Conservation (phyloP, 1,140 invertebrate species). For the Lethrus apterus region DNA sequence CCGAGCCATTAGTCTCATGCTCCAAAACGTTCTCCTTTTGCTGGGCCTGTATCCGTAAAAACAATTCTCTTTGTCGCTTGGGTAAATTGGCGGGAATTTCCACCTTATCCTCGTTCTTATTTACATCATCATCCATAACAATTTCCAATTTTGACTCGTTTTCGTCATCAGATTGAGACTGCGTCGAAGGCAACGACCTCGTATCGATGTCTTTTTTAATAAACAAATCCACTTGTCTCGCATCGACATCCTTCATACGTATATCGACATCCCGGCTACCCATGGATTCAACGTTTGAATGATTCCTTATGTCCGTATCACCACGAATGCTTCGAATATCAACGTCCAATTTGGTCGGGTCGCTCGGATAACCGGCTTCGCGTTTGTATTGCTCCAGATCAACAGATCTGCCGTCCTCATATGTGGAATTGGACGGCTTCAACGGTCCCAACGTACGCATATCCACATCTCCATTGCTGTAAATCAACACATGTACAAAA, state of each 20-base stretch:
- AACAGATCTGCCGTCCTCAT: slow-evolving; percentile 3
- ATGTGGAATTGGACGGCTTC: background rate
- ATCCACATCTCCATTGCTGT: slow-evolving; percentile 39
- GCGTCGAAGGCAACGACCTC: slow-evolving; percentile 22
- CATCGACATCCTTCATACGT: slow-evolving; percentile 19
- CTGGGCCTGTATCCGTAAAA: slow-evolving; percentile 60
- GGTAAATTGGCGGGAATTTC: slow-evolving; percentile 48
- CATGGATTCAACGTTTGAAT: slow-evolving; percentile 6
- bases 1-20: slow-evolving; percentile 28
- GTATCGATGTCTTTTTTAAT: slow-evolving; percentile 45
- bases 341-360: slow-evolving; percentile 18
- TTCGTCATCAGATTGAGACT: slow-evolving; percentile 31
- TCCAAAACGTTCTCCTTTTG: slow-evolving; percentile 47
- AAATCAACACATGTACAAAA: slow-evolving; percentile 11
- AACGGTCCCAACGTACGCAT: slow-evolving; percentile 32
- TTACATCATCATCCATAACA: slow-evolving; percentile 22
- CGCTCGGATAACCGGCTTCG: slow-evolving; percentile 13
- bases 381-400: slow-evolving; percentile 19
- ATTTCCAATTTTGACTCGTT: slow-evolving; percentile 28
- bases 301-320: slow-evolving; percentile 15
- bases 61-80: slow-evolving; percentile 60
- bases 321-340: slow-evolving; percentile 24
- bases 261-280: slow-evolving; percentile 5
- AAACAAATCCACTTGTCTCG: slow-evolving; percentile 12
- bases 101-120: background rate